phyloP scores from a whole-genome alignment of 2,888 invertebrate species.

The Electrophaes corylata region DNA sequence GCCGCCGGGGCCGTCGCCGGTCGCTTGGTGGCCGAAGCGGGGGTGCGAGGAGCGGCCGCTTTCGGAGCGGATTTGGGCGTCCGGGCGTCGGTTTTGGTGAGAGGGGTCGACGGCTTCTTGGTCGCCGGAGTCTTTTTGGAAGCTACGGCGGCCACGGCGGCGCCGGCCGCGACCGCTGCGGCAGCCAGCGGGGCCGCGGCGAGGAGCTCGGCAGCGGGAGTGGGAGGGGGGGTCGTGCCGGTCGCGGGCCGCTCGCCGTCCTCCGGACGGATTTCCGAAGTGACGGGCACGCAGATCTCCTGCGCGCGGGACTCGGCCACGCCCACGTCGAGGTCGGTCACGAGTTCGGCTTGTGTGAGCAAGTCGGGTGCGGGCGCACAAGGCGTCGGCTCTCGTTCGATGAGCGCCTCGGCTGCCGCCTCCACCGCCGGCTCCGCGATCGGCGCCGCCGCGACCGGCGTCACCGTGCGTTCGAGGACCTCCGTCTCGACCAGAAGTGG shows the following conservation, averaged over 20 bases:
- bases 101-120: conserved; percentile 56
- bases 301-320: conserved; percentile 73
- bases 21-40: conserved; percentile 45
- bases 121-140: conserved; percentile 41
- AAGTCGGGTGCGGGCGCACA: conserved; percentile 67
- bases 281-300: conserved; percentile 79
- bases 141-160: conserved; percentile 47
- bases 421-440: conserved; percentile 29
- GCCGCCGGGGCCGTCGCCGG: conserved; percentile 48
- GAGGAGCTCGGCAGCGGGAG: conserved; percentile 51
- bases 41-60: conserved; percentile 46
- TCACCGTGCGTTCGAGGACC: background rate
- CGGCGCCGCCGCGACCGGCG: background rate
- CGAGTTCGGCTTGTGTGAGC: conserved; percentile 63
- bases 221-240: conserved; percentile 48
- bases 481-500: conserved; percentile 35
- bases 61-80: conserved; percentile 50
- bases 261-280: conserved; percentile 64
- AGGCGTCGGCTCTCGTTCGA: conserved; percentile 17
- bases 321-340: conserved; percentile 73
- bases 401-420: conserved; percentile 22
- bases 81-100: conserved; percentile 48
- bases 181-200: conserved; percentile 56
- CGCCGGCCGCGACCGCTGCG: conserved; percentile 51
- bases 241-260: conserved; percentile 57